phyloP scores from a whole-genome alignment of 2,888 invertebrate genomes.

The Oxyscelio sp. region DNA sequence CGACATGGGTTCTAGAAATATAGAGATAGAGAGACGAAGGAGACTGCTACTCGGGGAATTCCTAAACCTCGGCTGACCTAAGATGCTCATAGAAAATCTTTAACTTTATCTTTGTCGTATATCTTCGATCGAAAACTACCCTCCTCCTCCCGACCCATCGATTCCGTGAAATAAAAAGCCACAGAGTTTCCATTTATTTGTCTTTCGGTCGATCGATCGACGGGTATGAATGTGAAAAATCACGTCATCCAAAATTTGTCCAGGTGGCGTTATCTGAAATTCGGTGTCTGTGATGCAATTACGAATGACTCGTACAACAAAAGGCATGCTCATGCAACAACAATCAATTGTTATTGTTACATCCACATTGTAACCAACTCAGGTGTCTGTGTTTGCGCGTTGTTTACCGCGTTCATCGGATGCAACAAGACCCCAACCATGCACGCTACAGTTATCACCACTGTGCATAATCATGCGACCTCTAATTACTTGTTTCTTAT shows the following conservation, averaged over 20 bases:
- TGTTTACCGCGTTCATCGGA: slow-evolving; percentile 11
- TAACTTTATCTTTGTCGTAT: neutral
- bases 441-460: slow-evolving; percentile 54
- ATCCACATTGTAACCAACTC: slow-evolving; percentile 23
- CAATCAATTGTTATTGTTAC: slow-evolving; percentile 1
- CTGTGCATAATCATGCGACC: slow-evolving; percentile 78
- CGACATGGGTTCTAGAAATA: slow-evolving; percentile 33
- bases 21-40: slow-evolving; percentile 23
- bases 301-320: slow-evolving; percentile 30
- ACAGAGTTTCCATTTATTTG: too few relatives aligned
- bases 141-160: too few relatives aligned
- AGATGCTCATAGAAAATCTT: slow-evolving; percentile 84
- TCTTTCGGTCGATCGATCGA: too few relatives aligned
- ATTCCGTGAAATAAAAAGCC: too few relatives aligned
- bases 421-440: slow-evolving; percentile 57
- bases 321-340: slow-evolving; percentile 53
- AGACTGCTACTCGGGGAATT: slow-evolving; percentile 41
- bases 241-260: slow-evolving; percentile 24
- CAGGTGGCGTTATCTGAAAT: slow-evolving; percentile 42
- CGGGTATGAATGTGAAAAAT: slow-evolving; percentile 1
- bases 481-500: slow-evolving; percentile 80
- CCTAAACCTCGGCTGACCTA: slow-evolving; percentile 77
- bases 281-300: slow-evolving; percentile 56
- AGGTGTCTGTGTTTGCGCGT: slow-evolving; percentile 20
- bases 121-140: neutral